Percentiles rank a stretch among this genome's conserved stretches.
These are phyloP conservation scores for Podabrus alpinus DNA, from an alignment of 2,888 invertebrate species.

Conservation along the genomic window DNA sequence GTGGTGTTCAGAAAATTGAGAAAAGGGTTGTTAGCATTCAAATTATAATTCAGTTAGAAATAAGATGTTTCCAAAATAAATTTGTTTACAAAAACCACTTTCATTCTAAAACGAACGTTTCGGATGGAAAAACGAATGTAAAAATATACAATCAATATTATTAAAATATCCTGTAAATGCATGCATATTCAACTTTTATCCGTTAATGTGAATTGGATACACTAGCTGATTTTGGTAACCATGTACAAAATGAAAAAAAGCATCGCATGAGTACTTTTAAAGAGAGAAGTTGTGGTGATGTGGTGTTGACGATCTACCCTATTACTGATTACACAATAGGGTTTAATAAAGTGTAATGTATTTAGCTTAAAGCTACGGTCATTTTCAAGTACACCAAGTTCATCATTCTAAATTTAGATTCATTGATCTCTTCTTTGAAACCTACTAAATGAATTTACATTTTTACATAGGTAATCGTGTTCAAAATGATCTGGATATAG, in stretches of 20 bases:
- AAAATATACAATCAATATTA: background rate
- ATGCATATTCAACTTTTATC: background rate
- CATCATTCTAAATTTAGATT: background rate
- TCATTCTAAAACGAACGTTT: background rate
- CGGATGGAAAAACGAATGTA: background rate
- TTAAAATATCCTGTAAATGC: background rate
- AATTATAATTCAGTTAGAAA: constrained; percentile 3
- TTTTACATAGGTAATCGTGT: background rate
- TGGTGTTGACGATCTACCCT: constrained; percentile 15
- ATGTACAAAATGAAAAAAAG: constrained; percentile 8
- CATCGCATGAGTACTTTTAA: constrained; percentile 18
- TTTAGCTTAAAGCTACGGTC: constrained; percentile 36
- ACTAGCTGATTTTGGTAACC: constrained; percentile 8
- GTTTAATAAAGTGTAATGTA: constrained; percentile 40
- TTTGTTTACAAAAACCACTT: background rate
- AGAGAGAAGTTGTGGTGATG: constrained; percentile 14
- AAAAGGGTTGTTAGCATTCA: constrained; percentile 6
- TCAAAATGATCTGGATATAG: background rate
- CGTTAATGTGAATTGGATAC: background rate
- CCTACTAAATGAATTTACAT: background rate
- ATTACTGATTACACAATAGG: constrained; percentile 36
- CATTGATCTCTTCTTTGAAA: background rate
- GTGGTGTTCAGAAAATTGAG: background rate
- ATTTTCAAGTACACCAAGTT: constrained; percentile 29
- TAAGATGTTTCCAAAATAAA: background rate